Evolutionary conservation across 2,797 vertebrate species (phyloP).

Genomic region (Huso huso): DNA sequence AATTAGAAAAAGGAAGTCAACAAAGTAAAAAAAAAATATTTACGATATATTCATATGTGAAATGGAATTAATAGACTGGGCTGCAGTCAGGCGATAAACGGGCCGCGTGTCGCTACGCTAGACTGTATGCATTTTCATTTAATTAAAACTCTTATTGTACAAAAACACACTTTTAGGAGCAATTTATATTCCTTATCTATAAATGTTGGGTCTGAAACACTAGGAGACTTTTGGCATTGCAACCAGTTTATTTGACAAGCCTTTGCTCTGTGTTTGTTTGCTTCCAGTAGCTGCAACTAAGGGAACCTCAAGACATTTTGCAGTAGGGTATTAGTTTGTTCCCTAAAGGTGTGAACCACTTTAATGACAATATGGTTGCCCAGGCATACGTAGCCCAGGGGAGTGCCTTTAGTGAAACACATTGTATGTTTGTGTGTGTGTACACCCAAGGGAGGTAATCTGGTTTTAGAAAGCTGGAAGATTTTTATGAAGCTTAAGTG

Average conservation of each 20-base stretch:
- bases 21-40: too few relatives aligned
- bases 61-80: too few relatives aligned
- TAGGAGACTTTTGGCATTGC: not conserved
- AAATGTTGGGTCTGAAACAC: too few relatives aligned
- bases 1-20: too few relatives aligned
- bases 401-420: conserved; percentile 24
- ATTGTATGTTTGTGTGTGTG: not conserved
- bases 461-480: conserved; percentile 44
- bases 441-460: conserved; percentile 16
- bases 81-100: too few relatives aligned
- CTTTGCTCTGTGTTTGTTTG: not conserved
- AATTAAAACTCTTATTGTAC: too few relatives aligned
- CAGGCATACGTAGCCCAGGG: conserved; percentile 41
- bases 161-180: too few relatives aligned
- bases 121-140: too few relatives aligned
- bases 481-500: conserved; percentile 49
- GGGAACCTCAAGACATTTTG: not conserved
- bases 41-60: too few relatives aligned
- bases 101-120: too few relatives aligned
- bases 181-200: too few relatives aligned
- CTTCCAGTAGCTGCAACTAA: not conserved
- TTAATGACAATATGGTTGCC: conserved; percentile 70
- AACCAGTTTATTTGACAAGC: conserved; percentile 1
- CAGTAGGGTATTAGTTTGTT: conserved; percentile 35
- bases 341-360: conserved; percentile 46